Conservation (phyloP, 2,888 invertebrate species). For the Miltochrista miniata region DNA sequence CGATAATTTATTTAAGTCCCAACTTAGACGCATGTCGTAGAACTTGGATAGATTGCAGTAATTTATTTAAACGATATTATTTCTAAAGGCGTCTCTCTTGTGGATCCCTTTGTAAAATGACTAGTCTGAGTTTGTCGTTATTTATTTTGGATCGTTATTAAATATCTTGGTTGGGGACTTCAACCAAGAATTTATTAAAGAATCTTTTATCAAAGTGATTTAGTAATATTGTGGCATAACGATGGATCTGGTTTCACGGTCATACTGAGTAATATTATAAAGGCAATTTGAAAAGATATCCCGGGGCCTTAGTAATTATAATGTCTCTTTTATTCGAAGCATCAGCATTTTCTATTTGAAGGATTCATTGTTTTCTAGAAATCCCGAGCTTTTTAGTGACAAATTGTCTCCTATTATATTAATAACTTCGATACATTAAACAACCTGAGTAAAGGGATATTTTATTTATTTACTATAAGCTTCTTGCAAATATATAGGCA, state of each 20-base stretch:
- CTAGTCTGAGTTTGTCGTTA: constrained; percentile 53
- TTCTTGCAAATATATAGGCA: too few relatives aligned
- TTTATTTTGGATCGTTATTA: constrained; percentile 65
- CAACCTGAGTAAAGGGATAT: too few relatives aligned
- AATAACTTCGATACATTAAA: too few relatives aligned
- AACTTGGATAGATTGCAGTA: constrained; percentile 58
- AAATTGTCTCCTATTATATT: too few relatives aligned
- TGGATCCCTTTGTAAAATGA: constrained; percentile 59
- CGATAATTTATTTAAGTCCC: constrained; percentile 57
- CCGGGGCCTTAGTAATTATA: too few relatives aligned
- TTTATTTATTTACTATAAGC: too few relatives aligned
- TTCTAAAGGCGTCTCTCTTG: constrained; percentile 58
- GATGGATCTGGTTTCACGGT: constrained; percentile 26
- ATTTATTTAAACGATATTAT: constrained; percentile 70
- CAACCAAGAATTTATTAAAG: constrained; percentile 41
- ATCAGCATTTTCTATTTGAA: too few relatives aligned
- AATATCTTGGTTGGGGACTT: constrained; percentile 46
- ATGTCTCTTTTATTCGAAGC: too few relatives aligned
- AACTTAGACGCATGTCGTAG: constrained; percentile 47
- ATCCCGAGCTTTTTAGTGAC: too few relatives aligned
- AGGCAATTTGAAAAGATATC: too few relatives aligned
- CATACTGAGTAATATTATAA: background rate
- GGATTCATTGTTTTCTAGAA: too few relatives aligned
- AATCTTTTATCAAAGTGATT: constrained; percentile 40
- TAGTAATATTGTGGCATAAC: constrained; percentile 24